These are phyloP conservation scores for Sebastes jordani DNA, from an alignment of 2,797 vertebrate genomes.

Conservation along the genomic window DNA sequence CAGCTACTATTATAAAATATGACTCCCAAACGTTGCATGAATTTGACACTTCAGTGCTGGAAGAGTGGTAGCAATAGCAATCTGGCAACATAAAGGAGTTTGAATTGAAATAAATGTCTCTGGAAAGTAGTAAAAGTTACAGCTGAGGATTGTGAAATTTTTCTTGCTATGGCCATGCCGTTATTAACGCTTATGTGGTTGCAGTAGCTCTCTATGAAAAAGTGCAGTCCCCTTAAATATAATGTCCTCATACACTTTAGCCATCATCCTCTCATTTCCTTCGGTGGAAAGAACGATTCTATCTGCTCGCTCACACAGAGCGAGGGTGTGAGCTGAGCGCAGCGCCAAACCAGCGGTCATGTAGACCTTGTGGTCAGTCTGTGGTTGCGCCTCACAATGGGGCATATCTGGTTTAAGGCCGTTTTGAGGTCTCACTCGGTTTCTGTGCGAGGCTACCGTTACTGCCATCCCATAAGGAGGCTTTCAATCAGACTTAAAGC, in stretches of 20 bases:
- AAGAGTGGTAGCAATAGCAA: constrained; percentile 1
- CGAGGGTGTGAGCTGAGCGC: constrained; percentile 48
- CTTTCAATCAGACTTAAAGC: constrained; percentile 50
- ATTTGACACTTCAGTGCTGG: constrained; percentile 39
- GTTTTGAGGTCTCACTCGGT: constrained; percentile 29
- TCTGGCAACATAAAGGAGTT: constrained; percentile 11
- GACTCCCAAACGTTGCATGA: constrained; percentile 22
- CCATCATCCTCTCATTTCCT: constrained; percentile 78
- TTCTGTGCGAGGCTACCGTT: constrained; percentile 9
- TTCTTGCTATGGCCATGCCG: constrained; percentile 50
- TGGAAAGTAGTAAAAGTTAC: constrained; percentile 28
- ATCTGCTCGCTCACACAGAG: constrained; percentile 48
- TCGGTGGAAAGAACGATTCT: constrained; percentile 73
- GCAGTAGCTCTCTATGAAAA: constrained; percentile 53
- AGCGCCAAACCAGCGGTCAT: constrained; percentile 56
- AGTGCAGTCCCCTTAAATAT: constrained; percentile 56
- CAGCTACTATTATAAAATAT: constrained; percentile 51
- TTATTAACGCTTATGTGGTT: constrained; percentile 39
- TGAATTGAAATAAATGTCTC: constrained; percentile 14
- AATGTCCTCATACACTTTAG: constrained; percentile 69
- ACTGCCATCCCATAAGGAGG: constrained; percentile 2
- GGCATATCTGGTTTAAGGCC: constrained; percentile 38
- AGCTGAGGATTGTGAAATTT: constrained; percentile 29
- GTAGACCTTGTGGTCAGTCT: constrained; percentile 54
- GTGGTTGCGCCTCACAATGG: constrained; percentile 45